Evolutionary conservation across 2,888 invertebrate genomes (phyloP).

Genomic region (Thecophora atra): DNA sequence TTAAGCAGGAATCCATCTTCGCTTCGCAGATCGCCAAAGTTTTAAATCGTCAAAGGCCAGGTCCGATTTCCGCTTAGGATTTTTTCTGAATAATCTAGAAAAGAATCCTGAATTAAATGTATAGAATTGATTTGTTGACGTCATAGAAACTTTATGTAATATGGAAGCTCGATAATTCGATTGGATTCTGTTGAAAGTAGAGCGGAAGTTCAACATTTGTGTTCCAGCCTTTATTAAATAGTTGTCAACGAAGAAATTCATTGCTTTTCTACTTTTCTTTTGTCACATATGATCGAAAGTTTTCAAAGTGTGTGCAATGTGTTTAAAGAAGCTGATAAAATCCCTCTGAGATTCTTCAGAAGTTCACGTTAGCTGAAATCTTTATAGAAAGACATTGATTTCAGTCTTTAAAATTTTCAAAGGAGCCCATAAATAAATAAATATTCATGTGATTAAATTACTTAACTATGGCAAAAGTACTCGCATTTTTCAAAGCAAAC

Average conservation of each 20-base stretch:
- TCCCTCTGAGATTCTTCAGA: not conserved
- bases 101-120: not conserved
- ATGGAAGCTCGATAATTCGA: not conserved
- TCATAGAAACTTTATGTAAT: slow-evolving; percentile 21
- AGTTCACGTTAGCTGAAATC: too few species aligned
- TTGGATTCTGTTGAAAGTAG: not conserved
- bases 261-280: not conserved
- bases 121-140: slow-evolving; percentile 11
- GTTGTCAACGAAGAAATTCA: not conserved
- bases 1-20: not conserved
- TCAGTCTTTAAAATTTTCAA: too few species aligned
- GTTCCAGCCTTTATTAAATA: not conserved
- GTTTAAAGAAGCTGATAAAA: not conserved
- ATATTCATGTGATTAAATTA: too few species aligned
- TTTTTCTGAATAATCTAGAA: slow-evolving; percentile 9
- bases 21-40: not conserved
- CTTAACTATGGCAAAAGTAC: too few species aligned
- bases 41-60: not conserved
- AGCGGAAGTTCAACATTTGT: slow-evolving; percentile 2
- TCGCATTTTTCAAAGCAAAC: too few species aligned
- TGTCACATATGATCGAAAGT: not conserved
- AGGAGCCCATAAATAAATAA: too few species aligned
- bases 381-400: too few species aligned
- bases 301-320: not conserved
- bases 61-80: not conserved